Conservation (phyloP, 2,113 vertebrate species). For the Daboia siamensis region DNA sequence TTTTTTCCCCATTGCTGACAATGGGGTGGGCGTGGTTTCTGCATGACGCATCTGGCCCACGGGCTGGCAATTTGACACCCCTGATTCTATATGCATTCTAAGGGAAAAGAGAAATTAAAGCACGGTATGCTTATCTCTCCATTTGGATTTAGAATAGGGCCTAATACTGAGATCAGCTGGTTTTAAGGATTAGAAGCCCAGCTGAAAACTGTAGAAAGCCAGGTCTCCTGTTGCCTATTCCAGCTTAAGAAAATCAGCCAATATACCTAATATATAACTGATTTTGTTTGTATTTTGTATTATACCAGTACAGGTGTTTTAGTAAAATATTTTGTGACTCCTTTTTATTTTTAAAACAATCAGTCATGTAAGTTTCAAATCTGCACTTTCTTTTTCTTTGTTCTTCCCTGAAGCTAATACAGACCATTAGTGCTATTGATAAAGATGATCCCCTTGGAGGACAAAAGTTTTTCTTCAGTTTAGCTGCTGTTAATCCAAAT, state of each 20-base stretch:
- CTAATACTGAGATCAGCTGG: neutral
- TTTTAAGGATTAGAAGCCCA: neutral
- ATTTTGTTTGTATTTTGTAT: neutral
- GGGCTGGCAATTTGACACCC: no score
- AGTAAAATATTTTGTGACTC: neutral
- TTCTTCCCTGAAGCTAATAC: constrained; percentile 83
- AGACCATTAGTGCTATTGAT: constrained; percentile 96
- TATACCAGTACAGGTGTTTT: neutral
- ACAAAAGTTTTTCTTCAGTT: constrained; percentile 97
- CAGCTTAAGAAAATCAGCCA: neutral
- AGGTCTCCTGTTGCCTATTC: neutral
- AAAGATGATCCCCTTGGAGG: constrained; percentile 94
- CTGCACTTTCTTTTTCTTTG: constrained; percentile 15
- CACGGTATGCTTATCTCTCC: neutral
- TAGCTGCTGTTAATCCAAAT: constrained; percentile 91
- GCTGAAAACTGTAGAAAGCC: neutral
- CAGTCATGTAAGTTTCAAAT: neutral
- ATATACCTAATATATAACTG: neutral
- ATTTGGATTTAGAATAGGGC: neutral
- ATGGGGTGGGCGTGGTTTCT: no score
- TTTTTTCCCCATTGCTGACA: no score
- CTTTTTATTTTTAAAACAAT: neutral
- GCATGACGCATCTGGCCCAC: no score
- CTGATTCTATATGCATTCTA: neutral
- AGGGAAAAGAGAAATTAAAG: neutral